Conservation (phyloP, 2,113 vertebrate species). For the Isurus oxyrinchus region DNA sequence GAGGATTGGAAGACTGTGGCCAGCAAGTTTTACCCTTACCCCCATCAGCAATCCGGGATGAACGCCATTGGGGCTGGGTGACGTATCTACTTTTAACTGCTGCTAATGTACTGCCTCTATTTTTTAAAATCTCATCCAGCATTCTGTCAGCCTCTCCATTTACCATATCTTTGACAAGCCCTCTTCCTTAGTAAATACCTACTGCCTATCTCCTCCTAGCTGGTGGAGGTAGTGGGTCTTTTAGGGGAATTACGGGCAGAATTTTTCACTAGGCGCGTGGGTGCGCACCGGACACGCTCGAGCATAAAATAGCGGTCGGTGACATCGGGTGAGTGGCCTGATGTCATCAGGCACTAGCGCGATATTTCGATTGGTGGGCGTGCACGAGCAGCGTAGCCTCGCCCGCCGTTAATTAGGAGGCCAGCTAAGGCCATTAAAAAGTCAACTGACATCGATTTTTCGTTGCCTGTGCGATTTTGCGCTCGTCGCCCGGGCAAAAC, state of each 20-base stretch:
- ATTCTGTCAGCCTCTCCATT: not conserved
- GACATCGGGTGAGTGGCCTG: too few relatives aligned
- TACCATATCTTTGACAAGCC: not conserved
- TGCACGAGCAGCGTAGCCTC: too few relatives aligned
- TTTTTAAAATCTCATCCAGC: not conserved
- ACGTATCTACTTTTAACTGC: not conserved
- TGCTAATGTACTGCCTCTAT: not conserved
- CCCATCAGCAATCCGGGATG: not conserved
- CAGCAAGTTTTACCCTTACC: not conserved
- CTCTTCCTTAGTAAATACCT: not conserved
- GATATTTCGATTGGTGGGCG: too few relatives aligned
- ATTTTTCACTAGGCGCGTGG: too few relatives aligned
- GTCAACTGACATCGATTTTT: too few relatives aligned
- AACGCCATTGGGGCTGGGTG: not conserved
- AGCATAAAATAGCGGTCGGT: too few relatives aligned
- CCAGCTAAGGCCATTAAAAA: too few relatives aligned
- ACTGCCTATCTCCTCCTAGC: not conserved
- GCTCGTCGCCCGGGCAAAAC: too few relatives aligned
- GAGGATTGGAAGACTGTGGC: not conserved
- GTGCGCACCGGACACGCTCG: too few relatives aligned
- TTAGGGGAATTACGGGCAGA: not conserved
- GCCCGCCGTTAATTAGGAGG: too few relatives aligned
- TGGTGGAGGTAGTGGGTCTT: not conserved
- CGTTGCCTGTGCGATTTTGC: too few relatives aligned
- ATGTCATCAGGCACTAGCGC: too few relatives aligned